Evolutionary conservation across 1,140 invertebrate genomes (phyloP).

Genomic region (Thaumetopoea pityocampa): DNA sequence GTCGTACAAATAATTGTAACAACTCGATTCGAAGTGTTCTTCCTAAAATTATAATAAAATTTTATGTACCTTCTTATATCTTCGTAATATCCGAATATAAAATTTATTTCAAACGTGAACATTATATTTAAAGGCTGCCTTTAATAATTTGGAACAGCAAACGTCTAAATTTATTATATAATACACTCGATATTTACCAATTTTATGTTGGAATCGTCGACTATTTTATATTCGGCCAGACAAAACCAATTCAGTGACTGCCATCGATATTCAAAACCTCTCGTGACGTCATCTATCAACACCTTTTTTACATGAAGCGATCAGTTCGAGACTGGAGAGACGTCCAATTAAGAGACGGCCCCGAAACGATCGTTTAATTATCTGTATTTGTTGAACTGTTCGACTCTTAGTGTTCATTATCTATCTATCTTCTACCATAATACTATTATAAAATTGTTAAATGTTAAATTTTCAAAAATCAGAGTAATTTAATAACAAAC

Average conservation of each 20-base stretch:
- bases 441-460: too few relatives aligned
- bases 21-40: slow-evolving; percentile 1
- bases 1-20: slow-evolving; percentile 14
- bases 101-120: too few relatives aligned
- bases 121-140: too few relatives aligned
- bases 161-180: background rate
- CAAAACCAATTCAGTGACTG: slow-evolving; percentile 34
- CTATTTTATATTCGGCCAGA: slow-evolving; percentile 7
- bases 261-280: slow-evolving; percentile 60
- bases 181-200: background rate
- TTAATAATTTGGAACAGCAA: too few relatives aligned
- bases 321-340: slow-evolving; percentile 37
- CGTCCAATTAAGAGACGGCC: slow-evolving; percentile 55
- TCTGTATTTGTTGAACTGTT: slow-evolving; percentile 38
- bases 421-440: too few relatives aligned
- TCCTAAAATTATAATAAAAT: slow-evolving; percentile 9
- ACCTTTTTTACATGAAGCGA: slow-evolving; percentile 43
- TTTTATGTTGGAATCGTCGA: slow-evolving; percentile 3
- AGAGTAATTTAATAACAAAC: too few relatives aligned
- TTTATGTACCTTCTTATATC: slow-evolving; percentile 5
- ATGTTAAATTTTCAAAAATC: too few relatives aligned
- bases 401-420: slow-evolving; percentile 32
- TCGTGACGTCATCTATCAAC: slow-evolving; percentile 35
- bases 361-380: slow-evolving; percentile 57
- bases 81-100: too few relatives aligned